Evolutionary conservation across 2,888 invertebrate genomes (phyloP).

Genomic region (Drosophila nigritarsus): DNA sequence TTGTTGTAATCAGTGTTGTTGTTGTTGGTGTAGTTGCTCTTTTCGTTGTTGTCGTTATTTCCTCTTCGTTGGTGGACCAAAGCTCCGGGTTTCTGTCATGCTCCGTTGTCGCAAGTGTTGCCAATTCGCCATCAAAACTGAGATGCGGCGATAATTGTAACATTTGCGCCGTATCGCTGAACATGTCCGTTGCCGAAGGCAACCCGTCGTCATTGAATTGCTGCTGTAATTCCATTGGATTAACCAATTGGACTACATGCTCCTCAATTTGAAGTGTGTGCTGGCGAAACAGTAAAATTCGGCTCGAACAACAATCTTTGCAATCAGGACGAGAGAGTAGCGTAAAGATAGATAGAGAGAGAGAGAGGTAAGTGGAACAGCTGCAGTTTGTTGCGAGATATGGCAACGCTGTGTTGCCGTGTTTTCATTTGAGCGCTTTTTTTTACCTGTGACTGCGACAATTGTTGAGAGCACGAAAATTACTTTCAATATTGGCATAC

Average conservation of each 20-base stretch:
- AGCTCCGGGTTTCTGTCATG: slow-evolving; percentile 30
- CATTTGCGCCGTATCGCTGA: slow-evolving; percentile 31
- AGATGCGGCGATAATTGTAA: slow-evolving; percentile 24
- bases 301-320: slow-evolving; percentile 84
- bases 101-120: slow-evolving; percentile 52
- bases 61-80: slow-evolving; percentile 34
- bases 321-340: neutral
- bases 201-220: slow-evolving; percentile 29
- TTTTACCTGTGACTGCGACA: slow-evolving; percentile 83
- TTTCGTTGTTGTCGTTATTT: slow-evolving; percentile 16
- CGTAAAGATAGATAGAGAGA: neutral
- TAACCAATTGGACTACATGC: slow-evolving; percentile 67
- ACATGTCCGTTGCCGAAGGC: slow-evolving; percentile 20
- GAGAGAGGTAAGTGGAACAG: slow-evolving; percentile 23
- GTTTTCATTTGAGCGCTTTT: slow-evolving; percentile 32
- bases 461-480: slow-evolving; percentile 85
- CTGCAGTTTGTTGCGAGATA: slow-evolving; percentile 20
- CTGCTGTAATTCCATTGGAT: slow-evolving; percentile 65
- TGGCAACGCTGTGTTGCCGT: slow-evolving; percentile 51
- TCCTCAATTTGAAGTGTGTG: slow-evolving; percentile 80
- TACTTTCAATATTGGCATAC: slow-evolving; percentile 75
- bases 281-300: slow-evolving; percentile 83
- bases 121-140: slow-evolving; percentile 30
- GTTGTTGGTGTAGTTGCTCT: slow-evolving; percentile 7
- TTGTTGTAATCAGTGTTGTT: slow-evolving; percentile 6